These are phyloP conservation scores for Adoxophyes honmai DNA, from an alignment of 1,140 invertebrate genomes.

Conservation along the genomic window DNA sequence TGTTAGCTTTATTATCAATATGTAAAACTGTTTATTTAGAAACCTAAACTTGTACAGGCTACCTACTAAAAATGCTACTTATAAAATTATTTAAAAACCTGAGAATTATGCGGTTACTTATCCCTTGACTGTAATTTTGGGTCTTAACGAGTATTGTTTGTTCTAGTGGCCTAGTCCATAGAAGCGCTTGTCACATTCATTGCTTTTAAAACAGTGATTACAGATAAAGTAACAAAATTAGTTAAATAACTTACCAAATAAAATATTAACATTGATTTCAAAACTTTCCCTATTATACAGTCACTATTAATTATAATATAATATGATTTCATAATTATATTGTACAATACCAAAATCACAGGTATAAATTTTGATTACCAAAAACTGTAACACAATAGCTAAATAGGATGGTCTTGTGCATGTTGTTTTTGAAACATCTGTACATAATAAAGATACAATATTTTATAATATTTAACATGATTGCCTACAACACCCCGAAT, in stretches of 20 bases:
- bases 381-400: conserved; percentile 35
- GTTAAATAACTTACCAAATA: conserved; percentile 12
- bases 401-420: conserved; percentile 50
- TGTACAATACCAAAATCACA: conserved; percentile 27
- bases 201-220: conserved; percentile 10
- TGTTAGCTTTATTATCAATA: conserved; percentile 13
- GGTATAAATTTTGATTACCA: conserved; percentile 41
- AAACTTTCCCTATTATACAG: conserved; percentile 11
- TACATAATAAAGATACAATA: conserved; percentile 62
- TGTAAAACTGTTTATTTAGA: conserved; percentile 9
- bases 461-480: conserved; percentile 64
- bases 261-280: conserved; percentile 16
- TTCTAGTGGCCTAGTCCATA: not conserved
- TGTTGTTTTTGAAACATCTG: conserved; percentile 55
- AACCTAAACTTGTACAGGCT: conserved; percentile 15
- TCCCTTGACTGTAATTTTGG: not conserved
- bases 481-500: conserved; percentile 71
- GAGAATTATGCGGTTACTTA: conserved; percentile 9
- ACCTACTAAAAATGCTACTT: conserved; percentile 14
- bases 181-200: not conserved
- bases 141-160: conserved; percentile 3
- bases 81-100: conserved; percentile 14
- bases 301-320: conserved; percentile 24
- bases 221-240: not conserved
- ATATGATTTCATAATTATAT: conserved; percentile 26